Percentiles rank a stretch among this genome's conserved stretches.
Conservation (phyloP, 2,888 invertebrate genomes). For the Parasteatoda lunata region DNA sequence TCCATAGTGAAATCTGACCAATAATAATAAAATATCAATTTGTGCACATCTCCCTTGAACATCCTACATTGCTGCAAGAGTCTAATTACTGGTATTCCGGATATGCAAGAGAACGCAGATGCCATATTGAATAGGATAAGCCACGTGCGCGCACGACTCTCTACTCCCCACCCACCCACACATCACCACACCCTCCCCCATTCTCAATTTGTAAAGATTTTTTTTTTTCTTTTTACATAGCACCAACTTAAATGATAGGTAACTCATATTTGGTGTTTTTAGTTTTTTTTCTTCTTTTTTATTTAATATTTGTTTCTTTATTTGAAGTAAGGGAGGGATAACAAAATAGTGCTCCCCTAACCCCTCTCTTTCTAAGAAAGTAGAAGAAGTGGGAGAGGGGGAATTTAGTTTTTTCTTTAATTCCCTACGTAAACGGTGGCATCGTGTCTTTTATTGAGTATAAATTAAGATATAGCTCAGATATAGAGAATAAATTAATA, state of each 20-base stretch:
- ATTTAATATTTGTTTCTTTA: no score
- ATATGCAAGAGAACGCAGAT: conserved; percentile 53
- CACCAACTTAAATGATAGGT: neutral
- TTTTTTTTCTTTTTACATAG: neutral
- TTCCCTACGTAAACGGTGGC: no score
- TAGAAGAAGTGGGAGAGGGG: no score
- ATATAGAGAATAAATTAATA: no score
- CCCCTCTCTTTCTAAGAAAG: no score
- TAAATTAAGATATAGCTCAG: no score
- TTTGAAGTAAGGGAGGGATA: no score
- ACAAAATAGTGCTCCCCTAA: no score
- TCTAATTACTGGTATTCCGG: conserved; percentile 66
- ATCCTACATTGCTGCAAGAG: conserved; percentile 8
- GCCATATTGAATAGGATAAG: conserved; percentile 50
- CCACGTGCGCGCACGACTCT: conserved; percentile 58
- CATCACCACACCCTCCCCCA: neutral
- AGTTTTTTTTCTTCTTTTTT: no score
- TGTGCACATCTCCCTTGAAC: conserved; percentile 5
- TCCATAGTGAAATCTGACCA: no score
- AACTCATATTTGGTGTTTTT: neutral
- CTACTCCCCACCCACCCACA: conserved; percentile 6
- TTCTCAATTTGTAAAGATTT: neutral
- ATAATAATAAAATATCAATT: neutral
- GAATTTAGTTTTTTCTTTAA: no score
- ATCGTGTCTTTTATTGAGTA: no score